phyloP scores from a whole-genome alignment of 2,888 invertebrate species.

The Drosophila vallismaia region DNA sequence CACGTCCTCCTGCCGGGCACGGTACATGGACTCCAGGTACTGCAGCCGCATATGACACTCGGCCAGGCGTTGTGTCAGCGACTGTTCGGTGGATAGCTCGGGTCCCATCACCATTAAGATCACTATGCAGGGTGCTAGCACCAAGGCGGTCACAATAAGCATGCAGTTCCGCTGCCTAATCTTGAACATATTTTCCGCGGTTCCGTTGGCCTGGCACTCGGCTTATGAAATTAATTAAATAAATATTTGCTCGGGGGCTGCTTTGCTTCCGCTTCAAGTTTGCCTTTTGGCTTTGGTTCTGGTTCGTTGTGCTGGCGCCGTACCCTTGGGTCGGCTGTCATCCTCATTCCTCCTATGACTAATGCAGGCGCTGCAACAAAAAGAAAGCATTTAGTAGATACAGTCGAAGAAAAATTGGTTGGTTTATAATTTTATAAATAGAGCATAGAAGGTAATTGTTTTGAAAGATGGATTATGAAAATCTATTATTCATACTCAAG shows the following conservation, averaged over 20 bases:
- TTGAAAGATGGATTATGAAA: not conserved
- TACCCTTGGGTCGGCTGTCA: slow-evolving; percentile 38
- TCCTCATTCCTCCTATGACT: slow-evolving; percentile 52
- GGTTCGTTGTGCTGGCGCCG: slow-evolving; percentile 28
- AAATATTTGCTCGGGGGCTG: slow-evolving; percentile 22
- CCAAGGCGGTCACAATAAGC: slow-evolving; percentile 85
- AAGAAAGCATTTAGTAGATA: slow-evolving; percentile 4
- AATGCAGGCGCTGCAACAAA: slow-evolving; percentile 52
- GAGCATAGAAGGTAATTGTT: too few species aligned
- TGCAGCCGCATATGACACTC: slow-evolving; percentile 91
- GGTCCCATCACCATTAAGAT: slow-evolving; percentile 82
- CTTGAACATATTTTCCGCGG: slow-evolving; percentile 62
- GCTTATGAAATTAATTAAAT: slow-evolving; percentile 26
- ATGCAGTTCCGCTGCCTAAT: slow-evolving; percentile 86
- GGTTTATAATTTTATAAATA: not conserved
- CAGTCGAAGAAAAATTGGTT: slow-evolving; percentile 1
- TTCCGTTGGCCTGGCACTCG: not conserved
- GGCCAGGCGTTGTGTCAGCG: slow-evolving; percentile 88
- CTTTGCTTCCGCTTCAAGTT: slow-evolving; percentile 22
- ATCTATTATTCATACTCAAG: not conserved
- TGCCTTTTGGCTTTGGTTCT: slow-evolving; percentile 15
- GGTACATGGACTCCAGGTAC: slow-evolving; percentile 91
- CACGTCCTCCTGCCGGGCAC: slow-evolving; percentile 90
- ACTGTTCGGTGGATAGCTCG: slow-evolving; percentile 88
- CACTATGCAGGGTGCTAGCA: slow-evolving; percentile 86